Evolutionary conservation across 2,888 invertebrate genomes (phyloP).

Genomic region (Rhopalosiphum nymphaeae): DNA sequence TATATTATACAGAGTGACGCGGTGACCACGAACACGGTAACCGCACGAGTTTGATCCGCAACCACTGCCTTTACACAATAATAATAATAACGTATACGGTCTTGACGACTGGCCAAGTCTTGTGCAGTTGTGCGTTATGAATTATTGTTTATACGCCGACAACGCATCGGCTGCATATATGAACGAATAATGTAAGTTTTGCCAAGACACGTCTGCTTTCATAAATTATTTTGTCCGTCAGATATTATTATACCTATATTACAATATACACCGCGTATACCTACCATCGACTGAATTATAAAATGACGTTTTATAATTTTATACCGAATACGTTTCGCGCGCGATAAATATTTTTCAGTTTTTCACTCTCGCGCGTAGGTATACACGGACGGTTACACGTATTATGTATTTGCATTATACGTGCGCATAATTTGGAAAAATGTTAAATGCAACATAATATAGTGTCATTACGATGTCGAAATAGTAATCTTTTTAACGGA

Average conservation of each 20-base stretch:
- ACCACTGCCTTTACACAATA: background rate
- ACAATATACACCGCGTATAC: background rate
- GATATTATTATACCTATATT: background rate
- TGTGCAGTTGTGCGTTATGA: constrained; percentile 18
- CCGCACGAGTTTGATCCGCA: background rate
- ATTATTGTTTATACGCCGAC: constrained; percentile 44
- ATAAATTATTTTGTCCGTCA: constrained; percentile 34
- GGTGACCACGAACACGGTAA: background rate
- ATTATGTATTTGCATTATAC: background rate
- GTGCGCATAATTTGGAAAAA: background rate
- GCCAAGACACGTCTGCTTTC: constrained; percentile 55
- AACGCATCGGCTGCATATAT: constrained; percentile 16
- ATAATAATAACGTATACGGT: background rate
- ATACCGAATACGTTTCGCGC: background rate
- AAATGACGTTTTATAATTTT: background rate
- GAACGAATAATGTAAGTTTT: constrained; percentile 11
- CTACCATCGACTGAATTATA: background rate
- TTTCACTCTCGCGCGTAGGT: background rate
- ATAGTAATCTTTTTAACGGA: background rate
- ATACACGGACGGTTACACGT: no score
- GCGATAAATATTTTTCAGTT: constrained; percentile 1
- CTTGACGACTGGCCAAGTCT: constrained; percentile 49
- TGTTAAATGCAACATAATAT: background rate
- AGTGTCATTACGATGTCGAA: background rate
- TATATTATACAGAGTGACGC: background rate